Evolutionary conservation across 2,113 vertebrate genomes (phyloP).

Genomic region (Coregonus clupeaformis): DNA sequence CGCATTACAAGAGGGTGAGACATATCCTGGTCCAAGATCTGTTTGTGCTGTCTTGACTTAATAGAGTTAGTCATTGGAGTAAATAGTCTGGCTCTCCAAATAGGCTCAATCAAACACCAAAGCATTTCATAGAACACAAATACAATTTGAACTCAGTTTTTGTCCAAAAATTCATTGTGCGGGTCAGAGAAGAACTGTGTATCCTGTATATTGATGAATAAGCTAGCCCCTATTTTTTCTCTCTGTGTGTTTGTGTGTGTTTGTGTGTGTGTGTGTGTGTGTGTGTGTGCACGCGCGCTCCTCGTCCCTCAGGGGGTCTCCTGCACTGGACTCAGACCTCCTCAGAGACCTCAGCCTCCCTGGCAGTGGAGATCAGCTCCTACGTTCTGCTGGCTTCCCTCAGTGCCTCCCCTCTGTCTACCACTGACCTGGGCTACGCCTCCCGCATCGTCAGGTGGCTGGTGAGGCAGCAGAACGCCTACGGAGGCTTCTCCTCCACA

Average conservation of each 20-base stretch:
- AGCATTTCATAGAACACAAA: too few relatives aligned
- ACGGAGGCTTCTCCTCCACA: constrained; percentile 76
- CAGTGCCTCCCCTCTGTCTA: constrained; percentile 26
- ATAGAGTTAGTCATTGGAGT: too few relatives aligned
- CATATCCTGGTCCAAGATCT: background rate
- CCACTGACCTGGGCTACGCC: constrained; percentile 61
- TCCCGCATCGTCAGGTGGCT: constrained; percentile 72
- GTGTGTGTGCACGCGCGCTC: background rate
- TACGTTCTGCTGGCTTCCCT: constrained; percentile 66
- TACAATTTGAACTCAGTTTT: too few relatives aligned
- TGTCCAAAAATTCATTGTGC: too few relatives aligned
- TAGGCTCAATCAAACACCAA: too few relatives aligned
- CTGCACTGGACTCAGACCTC: constrained; percentile 42
- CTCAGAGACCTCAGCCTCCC: constrained; percentile 36
- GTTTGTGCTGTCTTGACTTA: too few relatives aligned
- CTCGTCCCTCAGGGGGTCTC: constrained; percentile 2
- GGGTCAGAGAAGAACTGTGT: background rate
- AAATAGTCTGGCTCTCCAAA: too few relatives aligned
- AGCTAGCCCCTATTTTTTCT: background rate
- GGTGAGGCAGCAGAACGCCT: constrained; percentile 72
- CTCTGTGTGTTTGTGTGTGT: too few relatives aligned
- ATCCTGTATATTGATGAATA: background rate
- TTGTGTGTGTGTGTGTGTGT: background rate
- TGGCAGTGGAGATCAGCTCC: constrained; percentile 69
- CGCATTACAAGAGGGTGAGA: constrained; percentile 43